Conservation (phyloP, 2,113 vertebrate genomes). For the Erpornis zantholeuca region DNA sequence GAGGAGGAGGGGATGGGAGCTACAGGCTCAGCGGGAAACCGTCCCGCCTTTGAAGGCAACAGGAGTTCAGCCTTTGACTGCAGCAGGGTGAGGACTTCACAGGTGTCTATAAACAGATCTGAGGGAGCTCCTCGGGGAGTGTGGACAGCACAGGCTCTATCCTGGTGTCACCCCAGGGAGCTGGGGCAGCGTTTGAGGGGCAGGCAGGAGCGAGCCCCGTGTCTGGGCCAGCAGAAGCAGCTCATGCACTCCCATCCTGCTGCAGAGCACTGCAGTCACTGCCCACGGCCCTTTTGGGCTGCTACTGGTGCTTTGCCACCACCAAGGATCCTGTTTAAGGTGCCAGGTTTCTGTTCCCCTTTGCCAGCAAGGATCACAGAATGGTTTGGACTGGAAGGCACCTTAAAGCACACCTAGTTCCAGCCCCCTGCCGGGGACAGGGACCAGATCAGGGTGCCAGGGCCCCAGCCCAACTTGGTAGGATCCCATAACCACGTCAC, state of each 20-base stretch:
- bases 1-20: neutral
- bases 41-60: neutral
- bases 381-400: neutral
- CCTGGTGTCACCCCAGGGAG: neutral
- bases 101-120: conserved; percentile 7
- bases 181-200: neutral
- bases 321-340: neutral
- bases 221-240: neutral
- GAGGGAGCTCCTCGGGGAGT: neutral
- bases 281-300: rapidly evolving
- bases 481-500: rapidly evolving
- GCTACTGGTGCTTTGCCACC: neutral
- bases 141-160: neutral
- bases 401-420: neutral
- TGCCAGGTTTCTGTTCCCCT: neutral
- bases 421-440: neutral
- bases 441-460: neutral
- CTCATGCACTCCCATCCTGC: rapidly evolving
- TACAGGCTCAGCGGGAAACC: neutral
- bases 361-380: neutral
- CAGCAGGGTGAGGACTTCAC: neutral
- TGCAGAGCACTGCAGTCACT: rapidly evolving
- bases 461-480: neutral
- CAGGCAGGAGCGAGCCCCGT: neutral
- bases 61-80: neutral